Percentiles rank a stretch among this genome's conserved stretches.
Evolutionary conservation across 2,797 vertebrate species (phyloP).

Genomic region (Sparus aurata): DNA sequence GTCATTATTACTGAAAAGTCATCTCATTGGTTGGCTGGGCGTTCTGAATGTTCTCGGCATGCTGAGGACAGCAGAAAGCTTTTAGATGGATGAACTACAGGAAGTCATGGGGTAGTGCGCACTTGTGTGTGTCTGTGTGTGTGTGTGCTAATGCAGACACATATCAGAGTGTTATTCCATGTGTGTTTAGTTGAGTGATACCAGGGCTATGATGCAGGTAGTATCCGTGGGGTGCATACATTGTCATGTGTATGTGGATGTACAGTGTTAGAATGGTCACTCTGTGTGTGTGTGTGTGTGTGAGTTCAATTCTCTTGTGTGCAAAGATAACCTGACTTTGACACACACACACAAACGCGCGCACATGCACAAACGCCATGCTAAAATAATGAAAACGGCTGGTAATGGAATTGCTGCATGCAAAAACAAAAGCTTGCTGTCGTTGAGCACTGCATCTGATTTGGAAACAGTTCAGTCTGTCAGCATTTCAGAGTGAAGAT

Average conservation of each 20-base stretch:
- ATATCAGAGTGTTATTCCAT: slow-evolving; percentile 33
- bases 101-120: slow-evolving; percentile 50
- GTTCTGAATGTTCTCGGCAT: slow-evolving; percentile 45
- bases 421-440: slow-evolving; percentile 80
- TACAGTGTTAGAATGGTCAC: slow-evolving; percentile 31
- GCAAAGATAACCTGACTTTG: slow-evolving; percentile 82
- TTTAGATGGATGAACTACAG: slow-evolving; percentile 81
- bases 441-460: slow-evolving; percentile 73
- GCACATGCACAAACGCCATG: slow-evolving; percentile 62
- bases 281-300: slow-evolving; percentile 18
- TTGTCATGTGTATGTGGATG: slow-evolving; percentile 17
- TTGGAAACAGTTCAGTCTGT: slow-evolving; percentile 80
- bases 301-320: slow-evolving; percentile 49
- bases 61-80: slow-evolving; percentile 67
- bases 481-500: slow-evolving; percentile 77
- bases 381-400: slow-evolving; percentile 85
- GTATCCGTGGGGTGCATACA: slow-evolving; percentile 11
- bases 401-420: slow-evolving; percentile 87
- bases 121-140: slow-evolving; percentile 6
- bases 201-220: slow-evolving; percentile 11
- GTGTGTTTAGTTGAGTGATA: slow-evolving; percentile 30
- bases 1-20: slow-evolving; percentile 25
- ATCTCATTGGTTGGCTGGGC: slow-evolving; percentile 36
- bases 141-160: slow-evolving; percentile 20
- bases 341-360: slow-evolving; percentile 37